Evolutionary conservation across 2,888 invertebrate genomes (phyloP), one percentile per base, ranked within the genome.

Genomic region (Nomada flava): DNA sequence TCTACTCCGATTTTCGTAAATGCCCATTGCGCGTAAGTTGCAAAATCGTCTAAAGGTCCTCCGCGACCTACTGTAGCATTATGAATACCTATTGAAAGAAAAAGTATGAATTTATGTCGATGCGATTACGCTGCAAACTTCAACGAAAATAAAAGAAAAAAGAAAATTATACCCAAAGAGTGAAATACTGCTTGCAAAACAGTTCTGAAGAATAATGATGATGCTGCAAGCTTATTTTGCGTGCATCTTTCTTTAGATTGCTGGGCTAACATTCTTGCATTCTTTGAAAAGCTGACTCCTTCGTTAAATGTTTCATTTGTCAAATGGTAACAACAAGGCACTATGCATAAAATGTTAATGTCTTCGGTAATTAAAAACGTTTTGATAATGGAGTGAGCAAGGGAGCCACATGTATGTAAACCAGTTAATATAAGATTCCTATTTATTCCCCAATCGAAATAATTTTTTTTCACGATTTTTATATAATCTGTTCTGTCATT

Each of bases 241-340:
- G 92, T 92, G 59, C 96, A 96, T 83, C 98, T 94, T 83, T 97
- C 96, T n/a, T 97, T 94, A 0, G 97, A 96, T 92, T 98, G 98
- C 0, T 97, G 96, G 0, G 98, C 97, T 55, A 98, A 93, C 97
- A 98, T 98, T 80, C 98, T 95, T 0, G 97, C 97, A 92, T 97
- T 97, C 64, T 94, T 92, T 47, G 92, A 89, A 73, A 93, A 91
- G 64, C 80, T 85, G 36, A 86, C 88, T 20, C 52, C 50, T 55
- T 80, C 75, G 36, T 86, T 87, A 13, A 93, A 84, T 23, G 88
- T 95, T 82, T 94, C 92, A 89, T 97, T 97, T 0, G 95, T 95
- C 26, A 98, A 95, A 93, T 98, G 98, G 94, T 98, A 98, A 92
- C 98, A 98, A 92, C 98, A 99, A 0, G 98, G 98, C 53, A 98